A percentile compares a stretch with the other conserved stretches of the same genome.
These are phyloP conservation scores for Echinometra lucunter DNA, from an alignment of 53 echinoderm and acorn worm species.

Conservation along the genomic window DNA sequence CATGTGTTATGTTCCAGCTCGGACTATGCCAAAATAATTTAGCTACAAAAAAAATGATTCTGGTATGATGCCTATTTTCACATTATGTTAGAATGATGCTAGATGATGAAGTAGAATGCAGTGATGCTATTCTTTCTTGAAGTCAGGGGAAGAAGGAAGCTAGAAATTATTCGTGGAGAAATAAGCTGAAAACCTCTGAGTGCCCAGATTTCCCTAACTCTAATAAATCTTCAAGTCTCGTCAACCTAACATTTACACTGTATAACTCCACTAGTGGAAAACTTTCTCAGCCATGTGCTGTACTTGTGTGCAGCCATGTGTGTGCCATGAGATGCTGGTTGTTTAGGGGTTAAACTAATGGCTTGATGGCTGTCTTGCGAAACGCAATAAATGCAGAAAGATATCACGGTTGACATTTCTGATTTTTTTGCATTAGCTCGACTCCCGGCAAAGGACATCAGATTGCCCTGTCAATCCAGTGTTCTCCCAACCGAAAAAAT, in stretches of 20 bases:
- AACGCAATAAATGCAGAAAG: slow-evolving; percentile 18
- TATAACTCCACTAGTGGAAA: not conserved
- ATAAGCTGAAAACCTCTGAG: not conserved
- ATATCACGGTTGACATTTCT: slow-evolving; percentile 50
- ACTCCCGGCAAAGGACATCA: slow-evolving; percentile 1
- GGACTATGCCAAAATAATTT: too few species aligned
- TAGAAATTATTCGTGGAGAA: not conserved
- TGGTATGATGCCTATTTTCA: too few species aligned
- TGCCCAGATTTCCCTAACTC: not conserved
- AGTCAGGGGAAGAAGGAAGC: not conserved
- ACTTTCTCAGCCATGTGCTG: not conserved
- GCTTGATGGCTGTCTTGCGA: not conserved
- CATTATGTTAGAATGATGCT: too few species aligned
- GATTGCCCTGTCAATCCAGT: slow-evolving; percentile 29
- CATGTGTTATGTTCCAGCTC: too few species aligned
- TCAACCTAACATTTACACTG: not conserved
- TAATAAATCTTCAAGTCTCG: not conserved
- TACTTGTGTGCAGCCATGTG: not conserved
- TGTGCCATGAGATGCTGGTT: not conserved
- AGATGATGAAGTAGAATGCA: not conserved
- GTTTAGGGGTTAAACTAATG: not conserved
- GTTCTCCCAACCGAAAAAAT: slow-evolving; percentile 12
- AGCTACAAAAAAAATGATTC: too few species aligned
- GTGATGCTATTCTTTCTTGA: not conserved
- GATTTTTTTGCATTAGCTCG: slow-evolving; percentile 24